Percentiles rank a stretch among this genome's conserved stretches.
These are phyloP conservation scores for Trichopria drosophilae DNA, from an alignment of 2,888 invertebrate species.

Conservation along the genomic window DNA sequence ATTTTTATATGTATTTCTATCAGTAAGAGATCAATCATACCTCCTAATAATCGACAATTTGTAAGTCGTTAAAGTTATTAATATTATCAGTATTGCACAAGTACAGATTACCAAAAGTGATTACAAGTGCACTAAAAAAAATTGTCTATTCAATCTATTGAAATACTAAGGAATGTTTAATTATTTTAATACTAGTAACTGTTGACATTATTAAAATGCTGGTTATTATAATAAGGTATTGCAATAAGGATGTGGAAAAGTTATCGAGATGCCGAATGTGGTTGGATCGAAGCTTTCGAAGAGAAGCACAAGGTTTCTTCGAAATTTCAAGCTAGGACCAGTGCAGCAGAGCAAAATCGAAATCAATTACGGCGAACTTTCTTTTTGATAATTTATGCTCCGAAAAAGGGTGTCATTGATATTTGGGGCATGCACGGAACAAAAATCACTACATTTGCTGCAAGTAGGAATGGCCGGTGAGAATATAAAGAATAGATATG, in stretches of 20 bases:
- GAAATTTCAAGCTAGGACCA: conserved; percentile 33
- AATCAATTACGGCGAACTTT: conserved; percentile 66
- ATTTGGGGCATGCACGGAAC: conserved; percentile 91
- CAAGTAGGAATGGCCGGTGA: conserved; percentile 76
- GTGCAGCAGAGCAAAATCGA: conserved; percentile 21
- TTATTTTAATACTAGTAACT: too few relatives aligned
- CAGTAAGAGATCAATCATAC: too few relatives aligned
- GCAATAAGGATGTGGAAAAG: conserved; percentile 91
- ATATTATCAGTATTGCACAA: too few relatives aligned
- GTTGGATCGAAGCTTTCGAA: conserved; percentile 84
- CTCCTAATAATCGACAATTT: too few relatives aligned
- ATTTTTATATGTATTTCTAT: too few relatives aligned
- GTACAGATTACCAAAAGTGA: too few relatives aligned
- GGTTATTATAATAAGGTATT: conserved; percentile 74
- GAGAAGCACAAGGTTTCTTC: conserved; percentile 53
- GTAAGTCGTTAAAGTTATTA: too few relatives aligned
- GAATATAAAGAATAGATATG: background rate
- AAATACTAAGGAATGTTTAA: too few relatives aligned
- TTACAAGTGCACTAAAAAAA: too few relatives aligned
- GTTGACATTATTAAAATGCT: too few relatives aligned
- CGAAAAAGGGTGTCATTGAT: conserved; percentile 88
- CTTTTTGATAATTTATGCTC: conserved; percentile 91
- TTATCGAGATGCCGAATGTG: conserved; percentile 93
- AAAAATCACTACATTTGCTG: conserved; percentile 87
- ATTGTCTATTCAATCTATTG: too few relatives aligned